Evolutionary conservation across 2,113 vertebrate species (phyloP).

Genomic region (Micronisus gabar): DNA sequence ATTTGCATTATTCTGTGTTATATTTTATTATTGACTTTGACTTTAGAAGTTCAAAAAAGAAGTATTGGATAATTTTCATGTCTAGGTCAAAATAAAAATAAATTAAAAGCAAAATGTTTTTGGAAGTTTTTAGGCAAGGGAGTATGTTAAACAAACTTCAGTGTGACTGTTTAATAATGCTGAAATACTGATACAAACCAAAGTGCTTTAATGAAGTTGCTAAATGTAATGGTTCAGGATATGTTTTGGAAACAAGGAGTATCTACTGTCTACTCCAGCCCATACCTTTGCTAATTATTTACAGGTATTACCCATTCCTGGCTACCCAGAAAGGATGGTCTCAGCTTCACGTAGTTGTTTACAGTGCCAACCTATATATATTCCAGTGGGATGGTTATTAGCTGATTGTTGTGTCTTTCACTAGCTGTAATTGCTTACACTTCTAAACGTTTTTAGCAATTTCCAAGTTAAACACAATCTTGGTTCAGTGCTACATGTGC

Average conservation of each 20-base stretch:
- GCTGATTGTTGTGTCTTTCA: background rate
- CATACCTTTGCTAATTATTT: background rate
- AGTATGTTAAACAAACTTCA: background rate
- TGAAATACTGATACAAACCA: background rate
- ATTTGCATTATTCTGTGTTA: background rate
- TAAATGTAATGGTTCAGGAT: background rate
- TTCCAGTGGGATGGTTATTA: background rate
- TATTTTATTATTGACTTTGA: background rate
- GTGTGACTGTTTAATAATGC: background rate
- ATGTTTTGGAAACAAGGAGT: background rate
- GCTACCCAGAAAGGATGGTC: background rate
- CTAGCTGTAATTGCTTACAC: background rate
- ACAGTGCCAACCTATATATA: background rate
- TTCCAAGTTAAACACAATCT: background rate
- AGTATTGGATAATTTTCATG: background rate
- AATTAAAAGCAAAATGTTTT: background rate
- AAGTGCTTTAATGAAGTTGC: background rate
- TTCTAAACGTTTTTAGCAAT: background rate
- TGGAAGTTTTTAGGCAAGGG: background rate
- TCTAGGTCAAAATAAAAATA: background rate
- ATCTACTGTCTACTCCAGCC: background rate
- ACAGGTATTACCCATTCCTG: background rate
- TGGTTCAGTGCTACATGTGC: background rate
- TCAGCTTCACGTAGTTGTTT: background rate
- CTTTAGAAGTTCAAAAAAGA: background rate